A percentile compares a stretch with the other conserved stretches of the same genome.
phyloP scores from a whole-genome alignment of 1,140 invertebrate species.

The Agraylea sexmaculata region DNA sequence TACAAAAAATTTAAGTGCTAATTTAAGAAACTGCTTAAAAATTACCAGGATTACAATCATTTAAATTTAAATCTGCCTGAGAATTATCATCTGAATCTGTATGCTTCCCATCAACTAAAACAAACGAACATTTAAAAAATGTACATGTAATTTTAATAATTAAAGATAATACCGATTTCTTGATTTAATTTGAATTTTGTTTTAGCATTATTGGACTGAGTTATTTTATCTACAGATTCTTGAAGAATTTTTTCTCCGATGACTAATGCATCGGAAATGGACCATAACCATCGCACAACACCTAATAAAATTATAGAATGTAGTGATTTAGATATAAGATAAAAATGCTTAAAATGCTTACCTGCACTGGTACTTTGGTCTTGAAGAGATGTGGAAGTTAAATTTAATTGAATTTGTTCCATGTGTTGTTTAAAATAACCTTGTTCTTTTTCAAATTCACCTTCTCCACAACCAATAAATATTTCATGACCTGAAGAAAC shows the following conservation, averaged over 20 bases:
- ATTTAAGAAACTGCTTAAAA: background rate
- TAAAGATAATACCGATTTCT: slow-evolving; percentile 15
- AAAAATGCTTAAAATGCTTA: no score
- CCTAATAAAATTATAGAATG: slow-evolving; percentile 19
- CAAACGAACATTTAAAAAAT: background rate
- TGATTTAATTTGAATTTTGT: slow-evolving; percentile 14
- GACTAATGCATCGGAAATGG: slow-evolving; percentile 30
- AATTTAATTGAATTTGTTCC: slow-evolving; percentile 31
- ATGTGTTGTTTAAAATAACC: slow-evolving; percentile 32
- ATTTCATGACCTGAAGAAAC: slow-evolving; percentile 29
- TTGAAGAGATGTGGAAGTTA: slow-evolving; percentile 26
- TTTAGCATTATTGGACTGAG: slow-evolving; percentile 18
- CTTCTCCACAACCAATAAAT: slow-evolving; percentile 26
- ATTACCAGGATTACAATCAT: slow-evolving; percentile 16
- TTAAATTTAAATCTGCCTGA: slow-evolving; percentile 14
- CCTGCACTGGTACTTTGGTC: slow-evolving; percentile 20
- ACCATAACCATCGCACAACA: slow-evolving; percentile 31
- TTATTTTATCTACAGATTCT: slow-evolving; percentile 32
- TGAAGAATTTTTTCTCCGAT: slow-evolving; percentile 32
- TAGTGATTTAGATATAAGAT: slow-evolving; percentile 2
- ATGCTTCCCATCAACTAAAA: slow-evolving; percentile 19
- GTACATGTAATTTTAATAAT: background rate
- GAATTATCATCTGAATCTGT: slow-evolving; percentile 17
- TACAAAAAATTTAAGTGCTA: background rate
- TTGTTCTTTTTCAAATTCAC: slow-evolving; percentile 31